Evolutionary conservation across 2,888 invertebrate species (phyloP).

Genomic region (Ophioninae sp.): DNA sequence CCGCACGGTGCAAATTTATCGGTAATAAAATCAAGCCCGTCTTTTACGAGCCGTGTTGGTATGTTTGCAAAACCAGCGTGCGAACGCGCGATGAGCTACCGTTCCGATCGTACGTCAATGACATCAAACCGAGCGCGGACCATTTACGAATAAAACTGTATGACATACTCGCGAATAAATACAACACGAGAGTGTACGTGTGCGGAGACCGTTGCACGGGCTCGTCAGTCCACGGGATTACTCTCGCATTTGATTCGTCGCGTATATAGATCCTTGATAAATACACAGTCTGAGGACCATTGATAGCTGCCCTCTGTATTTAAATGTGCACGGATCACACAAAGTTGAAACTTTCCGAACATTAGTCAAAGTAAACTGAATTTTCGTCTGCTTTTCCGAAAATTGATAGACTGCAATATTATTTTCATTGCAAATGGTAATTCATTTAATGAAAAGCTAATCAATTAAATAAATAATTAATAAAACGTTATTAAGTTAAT

Average conservation of each 20-base stretch:
- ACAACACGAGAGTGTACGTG: not conserved
- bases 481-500: too few species aligned
- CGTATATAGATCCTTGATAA: not conserved
- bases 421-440: not conserved
- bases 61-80: conserved; percentile 62
- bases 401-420: not conserved
- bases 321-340: not conserved
- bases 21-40: conserved; percentile 76
- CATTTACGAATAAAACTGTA: conserved; percentile 35
- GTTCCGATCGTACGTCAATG: conserved; percentile 58
- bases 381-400: not conserved
- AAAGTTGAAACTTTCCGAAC: not conserved
- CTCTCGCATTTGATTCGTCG: not conserved
- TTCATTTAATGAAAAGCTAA: not conserved
- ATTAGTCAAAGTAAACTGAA: not conserved
- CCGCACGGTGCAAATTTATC: conserved; percentile 74
- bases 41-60: conserved; percentile 74
- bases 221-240: not conserved
- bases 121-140: conserved; percentile 47
- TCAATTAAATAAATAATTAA: too few species aligned
- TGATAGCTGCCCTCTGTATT: not conserved
- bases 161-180: conserved; percentile 5
- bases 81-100: conserved; percentile 62
- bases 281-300: not conserved
- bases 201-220: too few species aligned